Base-by-base conservation (phyloP, 2,113 vertebrate species). In the Agelaius tricolor region DNA sequence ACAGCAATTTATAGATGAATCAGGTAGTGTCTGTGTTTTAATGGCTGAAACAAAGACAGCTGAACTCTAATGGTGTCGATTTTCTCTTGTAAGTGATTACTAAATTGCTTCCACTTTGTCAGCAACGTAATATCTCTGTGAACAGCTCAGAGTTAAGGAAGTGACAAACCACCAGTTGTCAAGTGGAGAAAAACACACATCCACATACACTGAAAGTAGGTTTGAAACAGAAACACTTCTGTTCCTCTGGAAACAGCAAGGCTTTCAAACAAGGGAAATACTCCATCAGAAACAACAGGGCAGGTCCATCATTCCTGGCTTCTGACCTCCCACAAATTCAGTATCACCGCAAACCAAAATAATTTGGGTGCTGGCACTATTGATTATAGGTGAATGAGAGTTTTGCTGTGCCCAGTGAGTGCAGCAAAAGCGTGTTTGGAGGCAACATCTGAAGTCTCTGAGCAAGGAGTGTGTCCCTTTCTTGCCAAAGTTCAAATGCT, bases 71-170 rank as follows among this genome's bases (percentile, higher is more conserved):
- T 68, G 62, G 74, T 87, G 69, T 87, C 3, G 2, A 92, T 95
- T 92, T 93, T 87, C 79, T 87, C 55, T n/a, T 33, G 33, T 39
- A 89, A 93, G 55, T 2, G 15, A 94, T 85, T 85, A 89, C 65
- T 87, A 95, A 96, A 92, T 91, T 85, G 71, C 77, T 96, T 69
- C 62, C 81, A 68, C 83, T 95, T 83, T 83, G 84, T 81, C 82
- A 95, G 93, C 59, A 55, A 33, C 7, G 21, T 61, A 89, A 66
- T 77, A 89, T 46, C 90, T 59, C 58, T 2, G 47, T 3, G 46
- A 96, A 78, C 49, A 84, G 92, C 81, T 93, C 63, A 31, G 77
- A 90, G 71, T 75, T 63, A 69, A 73, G 89, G 74, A 90, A 87
- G 66, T 62, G 91, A 79, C 79, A 80, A 90, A 72, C 68, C 15